Evolutionary conservation across 2,113 vertebrate genomes (phyloP), one percentile per base, ranked within the genome.

Genomic region (Falcunculus frontatus): DNA sequence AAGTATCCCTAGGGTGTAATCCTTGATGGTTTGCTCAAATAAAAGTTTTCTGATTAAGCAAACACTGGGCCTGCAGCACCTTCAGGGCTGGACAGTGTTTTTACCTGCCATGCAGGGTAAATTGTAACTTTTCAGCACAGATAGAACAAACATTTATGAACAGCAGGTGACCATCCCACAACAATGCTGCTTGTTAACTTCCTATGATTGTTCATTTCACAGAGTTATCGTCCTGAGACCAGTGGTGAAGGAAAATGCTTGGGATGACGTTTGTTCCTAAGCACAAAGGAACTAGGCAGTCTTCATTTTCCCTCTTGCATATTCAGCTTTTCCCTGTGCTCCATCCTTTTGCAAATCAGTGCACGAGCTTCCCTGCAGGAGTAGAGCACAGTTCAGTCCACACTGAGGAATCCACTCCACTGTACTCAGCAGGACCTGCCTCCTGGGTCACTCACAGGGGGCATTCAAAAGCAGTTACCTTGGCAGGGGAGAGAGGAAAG

Each of bases 141-240:
- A n/a, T 15, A 53, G 53, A 70, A 64, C 21, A 67, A 90, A 52
- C 13, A 5, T 52, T 73, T 73, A 13, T 29, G 32, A 88, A 26
- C 0, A 0, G 39, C 44, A 56, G 14, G 15, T 57, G n/a, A 62
- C 27, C 60, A 42, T 33, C 37, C 17, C 62, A 25, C 0, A 3
- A 41, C 26, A 57, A 8, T 7, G 20, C 22, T 77, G 23, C 75
- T n/a, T 53, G 11, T 68, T 65, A 64, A 35, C 13, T 25, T 90
- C 17, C 37, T 55, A 27, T 15, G 26, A 46, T 11, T 76, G 50
- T 25, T 88, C 11, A 13, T 76, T 88, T 49, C 2, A 3, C 32
- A 22, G 14, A 79, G 16, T 55, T 68, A 62, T 9, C n/a, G n/a
- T 39, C 27, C 44, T 39, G 35, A 56, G 16, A 80, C 26, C 35